Base-by-base conservation (phyloP, 2,797 vertebrate species). In the Peromyscus attwateri region DNA sequence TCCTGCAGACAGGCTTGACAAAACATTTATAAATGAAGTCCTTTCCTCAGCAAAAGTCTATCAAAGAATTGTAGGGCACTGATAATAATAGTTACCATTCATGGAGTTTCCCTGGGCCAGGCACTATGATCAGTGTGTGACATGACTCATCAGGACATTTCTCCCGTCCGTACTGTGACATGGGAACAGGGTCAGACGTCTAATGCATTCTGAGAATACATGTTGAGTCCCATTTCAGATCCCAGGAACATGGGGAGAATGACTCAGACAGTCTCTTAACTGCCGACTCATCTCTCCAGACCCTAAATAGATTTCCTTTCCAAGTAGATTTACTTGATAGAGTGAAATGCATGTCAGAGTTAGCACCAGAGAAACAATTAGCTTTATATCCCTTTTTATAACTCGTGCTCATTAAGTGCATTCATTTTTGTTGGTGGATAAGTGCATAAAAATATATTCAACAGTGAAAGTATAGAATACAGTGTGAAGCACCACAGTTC, bases 311-410 rank as follows among this genome's bases (percentile, higher is more conserved):
- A 16, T 73, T 70, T 93, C 34, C 81, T 83, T 83, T 94, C 68
- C 76, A 92, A 95, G 21, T 85, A 88, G 52, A 83, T 43, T 91
- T 46, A 80, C 11, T 81, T 88, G 87, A 43, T 27, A 57, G 21
- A 12, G 43, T 83, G 43, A 66, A 84, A 43, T 66, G 17, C 4
- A 19, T 5, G 9, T 21, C 3, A 19, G 40, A 84, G 27, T 46
- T 46, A 46, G 16, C 46, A 66, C 80, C 60, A 60, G 40, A 43
- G 40, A 34, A 66, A 46, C 60, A 84, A 84, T 64, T 46, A 84
- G 27, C 82, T 84, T 84, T 84, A 64, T 84, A 34, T 52, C 29
- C 29, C 31, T 64, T 43, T 31, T 31, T 57, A 62, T 21, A 64
- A 29, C 16, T 19, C 27, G 1, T 12, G 27, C 19, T 29, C 81